phyloP scores from a whole-genome alignment of 2,888 invertebrate genomes.

The Loripinus fragilis region DNA sequence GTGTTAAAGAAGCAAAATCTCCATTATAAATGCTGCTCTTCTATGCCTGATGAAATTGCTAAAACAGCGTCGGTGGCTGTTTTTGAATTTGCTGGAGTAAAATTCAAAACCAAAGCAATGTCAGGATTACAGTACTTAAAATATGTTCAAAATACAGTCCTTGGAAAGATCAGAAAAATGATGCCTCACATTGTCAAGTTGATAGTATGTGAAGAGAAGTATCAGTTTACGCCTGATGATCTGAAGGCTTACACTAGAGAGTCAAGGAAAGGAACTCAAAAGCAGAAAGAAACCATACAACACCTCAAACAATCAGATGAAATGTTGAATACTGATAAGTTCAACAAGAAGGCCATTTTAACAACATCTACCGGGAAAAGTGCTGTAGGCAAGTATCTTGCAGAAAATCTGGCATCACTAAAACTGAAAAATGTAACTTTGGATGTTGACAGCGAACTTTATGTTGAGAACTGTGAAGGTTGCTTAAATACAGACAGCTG shows the following conservation, averaged over 20 bases:
- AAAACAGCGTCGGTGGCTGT: slow-evolving; percentile 19
- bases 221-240: slow-evolving; percentile 37
- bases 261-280: slow-evolving; percentile 18
- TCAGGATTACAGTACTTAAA: slow-evolving; percentile 36
- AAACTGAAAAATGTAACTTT: slow-evolving; percentile 8
- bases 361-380: slow-evolving; percentile 28
- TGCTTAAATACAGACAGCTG: background rate
- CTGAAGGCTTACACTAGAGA: slow-evolving; percentile 43
- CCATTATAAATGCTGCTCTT: background rate
- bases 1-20: background rate
- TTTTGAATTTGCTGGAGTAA: too few relatives aligned
- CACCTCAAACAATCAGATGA: slow-evolving; percentile 34
- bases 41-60: background rate
- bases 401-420: slow-evolving; percentile 23
- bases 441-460: slow-evolving; percentile 30
- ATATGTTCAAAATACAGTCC: slow-evolving; percentile 23
- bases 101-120: slow-evolving; percentile 38
- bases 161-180: background rate
- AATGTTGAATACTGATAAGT: slow-evolving; percentile 21
- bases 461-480: background rate
- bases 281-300: background rate
- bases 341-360: slow-evolving; percentile 28
- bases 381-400: slow-evolving; percentile 40
- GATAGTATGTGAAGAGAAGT: slow-evolving; percentile 49
- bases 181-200: slow-evolving; percentile 25